These are phyloP conservation scores for Hydractinia symbiolongicarpus DNA, from an alignment of 30 jellyfish, hydroid and myxozoan genomes.

Conservation along the genomic window DNA sequence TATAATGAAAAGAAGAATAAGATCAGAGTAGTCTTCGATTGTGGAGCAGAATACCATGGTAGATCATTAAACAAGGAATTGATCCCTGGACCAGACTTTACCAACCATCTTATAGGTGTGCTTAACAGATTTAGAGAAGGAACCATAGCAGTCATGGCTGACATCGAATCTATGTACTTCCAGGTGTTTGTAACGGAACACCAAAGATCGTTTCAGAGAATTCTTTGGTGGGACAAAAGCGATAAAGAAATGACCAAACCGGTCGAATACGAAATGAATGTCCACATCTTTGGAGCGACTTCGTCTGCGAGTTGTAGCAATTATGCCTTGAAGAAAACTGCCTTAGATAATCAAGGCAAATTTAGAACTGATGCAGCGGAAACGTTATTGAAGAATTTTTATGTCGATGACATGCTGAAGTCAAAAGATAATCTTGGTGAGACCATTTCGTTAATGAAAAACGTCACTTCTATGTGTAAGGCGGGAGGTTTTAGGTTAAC, in stretches of 20 bases:
- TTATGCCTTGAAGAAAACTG: constrained; percentile 12
- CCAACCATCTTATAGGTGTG: constrained; percentile 23
- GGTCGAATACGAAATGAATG: neutral
- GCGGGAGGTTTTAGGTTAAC: constrained; percentile 17
- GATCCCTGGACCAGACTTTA: constrained; percentile 35
- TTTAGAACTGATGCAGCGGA: neutral
- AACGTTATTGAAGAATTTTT: neutral
- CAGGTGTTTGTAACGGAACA: constrained; percentile 35
- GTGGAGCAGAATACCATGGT: constrained; percentile 53
- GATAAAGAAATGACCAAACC: neutral
- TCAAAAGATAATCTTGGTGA: neutral
- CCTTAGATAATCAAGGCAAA: neutral
- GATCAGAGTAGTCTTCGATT: constrained; percentile 40
- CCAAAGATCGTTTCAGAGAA: constrained; percentile 15
- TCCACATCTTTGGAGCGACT: constrained; percentile 12
- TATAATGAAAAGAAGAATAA: constrained; percentile 50
- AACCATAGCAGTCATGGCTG: constrained; percentile 21
- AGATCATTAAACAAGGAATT: neutral
- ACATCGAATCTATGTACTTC: constrained; percentile 38
- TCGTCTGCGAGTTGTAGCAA: neutral
- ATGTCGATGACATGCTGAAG: too few species aligned
- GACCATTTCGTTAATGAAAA: neutral
- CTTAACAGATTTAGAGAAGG: too few species aligned
- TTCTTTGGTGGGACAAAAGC: constrained; percentile 19
- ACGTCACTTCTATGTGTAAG: neutral